phyloP scores from a whole-genome alignment of 2,113 vertebrate genomes.

The Myodes glareolus region DNA sequence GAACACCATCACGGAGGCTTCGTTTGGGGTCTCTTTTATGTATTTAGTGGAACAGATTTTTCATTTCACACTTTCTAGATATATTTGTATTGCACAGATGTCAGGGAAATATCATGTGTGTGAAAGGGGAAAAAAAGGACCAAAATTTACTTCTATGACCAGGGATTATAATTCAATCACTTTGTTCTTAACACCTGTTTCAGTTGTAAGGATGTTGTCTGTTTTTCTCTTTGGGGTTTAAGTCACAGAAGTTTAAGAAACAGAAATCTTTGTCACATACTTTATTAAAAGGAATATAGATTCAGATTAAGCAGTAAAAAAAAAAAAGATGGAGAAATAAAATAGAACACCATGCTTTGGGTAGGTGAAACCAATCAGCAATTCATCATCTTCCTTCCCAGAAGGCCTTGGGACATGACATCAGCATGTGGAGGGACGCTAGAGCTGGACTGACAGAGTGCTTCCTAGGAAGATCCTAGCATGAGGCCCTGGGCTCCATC shows the following conservation, averaged over 20 bases:
- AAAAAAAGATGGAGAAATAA: conserved; percentile 32
- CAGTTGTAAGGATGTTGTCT: conserved; percentile 3
- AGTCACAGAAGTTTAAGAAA: conserved; percentile 14
- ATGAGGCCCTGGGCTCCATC: neutral
- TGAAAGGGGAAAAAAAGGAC: conserved; percentile 31
- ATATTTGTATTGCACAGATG: conserved; percentile 85
- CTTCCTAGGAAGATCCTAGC: neutral
- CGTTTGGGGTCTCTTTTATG: conserved; percentile 74
- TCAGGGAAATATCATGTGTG: conserved; percentile 77
- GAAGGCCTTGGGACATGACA: conserved; percentile 58
- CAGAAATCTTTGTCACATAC: neutral
- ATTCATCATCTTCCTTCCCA: conserved; percentile 53
- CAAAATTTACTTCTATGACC: conserved; percentile 70
- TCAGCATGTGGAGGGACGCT: neutral
- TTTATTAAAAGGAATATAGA: neutral
- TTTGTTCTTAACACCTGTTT: conserved; percentile 76
- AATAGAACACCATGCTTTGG: conserved; percentile 44
- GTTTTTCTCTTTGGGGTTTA: conserved; percentile 22
- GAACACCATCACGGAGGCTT: conserved; percentile 69
- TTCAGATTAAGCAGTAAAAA: neutral
- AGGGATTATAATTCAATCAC: conserved; percentile 57
- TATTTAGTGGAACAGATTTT: conserved; percentile 75
- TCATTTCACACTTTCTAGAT: conserved; percentile 82
- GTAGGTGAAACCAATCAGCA: conserved; percentile 46
- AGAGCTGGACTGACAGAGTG: neutral